These are phyloP conservation scores for Nanorana parkeri DNA, from an alignment of 2,113 vertebrate species.

Conservation along the genomic window DNA sequence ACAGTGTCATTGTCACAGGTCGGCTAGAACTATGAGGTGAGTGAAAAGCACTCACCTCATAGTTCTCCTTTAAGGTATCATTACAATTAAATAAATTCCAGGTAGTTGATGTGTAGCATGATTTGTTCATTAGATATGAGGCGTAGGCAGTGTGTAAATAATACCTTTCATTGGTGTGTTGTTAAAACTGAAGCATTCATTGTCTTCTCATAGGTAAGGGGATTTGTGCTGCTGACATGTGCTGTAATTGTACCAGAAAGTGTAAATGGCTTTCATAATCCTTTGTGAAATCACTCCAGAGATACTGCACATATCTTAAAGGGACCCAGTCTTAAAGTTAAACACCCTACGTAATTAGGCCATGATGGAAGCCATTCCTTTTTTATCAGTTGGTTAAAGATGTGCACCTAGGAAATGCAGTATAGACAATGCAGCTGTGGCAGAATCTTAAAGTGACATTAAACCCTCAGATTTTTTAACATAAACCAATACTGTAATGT, in stretches of 20 bases:
- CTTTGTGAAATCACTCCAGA: slow-evolving; percentile 33
- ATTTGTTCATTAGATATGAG: slow-evolving; percentile 6
- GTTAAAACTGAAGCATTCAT: slow-evolving; percentile 26
- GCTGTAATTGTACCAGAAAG: slow-evolving; percentile 22
- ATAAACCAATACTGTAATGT: too few species aligned
- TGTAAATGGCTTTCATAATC: slow-evolving; percentile 25
- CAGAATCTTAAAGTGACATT: too few species aligned
- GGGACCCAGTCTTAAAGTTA: not conserved
- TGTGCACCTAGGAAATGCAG: too few species aligned
- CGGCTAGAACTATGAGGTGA: too few species aligned
- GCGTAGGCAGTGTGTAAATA: not conserved
- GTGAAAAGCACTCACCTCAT: too few species aligned
- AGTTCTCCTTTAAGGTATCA: too few species aligned
- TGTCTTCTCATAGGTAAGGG: slow-evolving; percentile 19
- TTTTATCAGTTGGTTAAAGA: too few species aligned
- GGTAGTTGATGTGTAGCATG: not conserved
- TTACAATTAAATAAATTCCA: not conserved
- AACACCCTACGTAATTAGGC: too few species aligned
- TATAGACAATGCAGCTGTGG: too few species aligned
- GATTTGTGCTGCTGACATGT: slow-evolving; percentile 30
- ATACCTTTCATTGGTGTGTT: slow-evolving; percentile 32
- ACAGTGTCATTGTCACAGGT: too few species aligned
- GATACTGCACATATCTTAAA: slow-evolving; percentile 12
- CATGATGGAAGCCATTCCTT: too few species aligned
- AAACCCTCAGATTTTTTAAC: too few species aligned